Base-by-base conservation (phyloP, 2,797 vertebrate genomes). In the Danio choprae region DNA sequence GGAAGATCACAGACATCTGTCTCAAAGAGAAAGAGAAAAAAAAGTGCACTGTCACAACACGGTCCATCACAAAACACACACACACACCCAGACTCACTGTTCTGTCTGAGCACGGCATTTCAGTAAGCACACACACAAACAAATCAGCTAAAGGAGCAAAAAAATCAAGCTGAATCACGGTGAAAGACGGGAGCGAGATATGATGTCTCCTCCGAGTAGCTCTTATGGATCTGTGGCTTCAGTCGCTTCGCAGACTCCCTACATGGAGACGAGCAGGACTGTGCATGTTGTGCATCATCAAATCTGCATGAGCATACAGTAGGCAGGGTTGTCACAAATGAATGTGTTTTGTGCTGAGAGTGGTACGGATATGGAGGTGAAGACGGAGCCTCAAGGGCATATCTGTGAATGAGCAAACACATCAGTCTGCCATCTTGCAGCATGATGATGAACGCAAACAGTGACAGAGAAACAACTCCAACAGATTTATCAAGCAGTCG, bases 381-480 rank as follows among this genome's bases (percentile, higher is more conserved):
- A 68, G 68, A 83, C 56, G 70, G 75, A 67, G 48, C 77, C 83
- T 82, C 79, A 86, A 83, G 86, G 83, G 81, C 81, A 83, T 68
- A 72, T 67, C 71, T 77, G 75, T 44, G 77, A 83, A 84, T 58
- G 51, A 83, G 79, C 79, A 86, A 86, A 83, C 74, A 78, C 79
- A 84, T 84, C 83, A 81, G 77, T 75, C 86, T 85, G 84, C 82
- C 84, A 87, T 84, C 80, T 84, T 78, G 74, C 53, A 79, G 81
- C 70, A 5, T 22, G 70, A 18, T 81, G 67, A 86, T 84, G 77
- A 86, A 79, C 72, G 77, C 78, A 84, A 83, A 83, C 74, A 55
- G 75, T 60, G 43, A 87, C 77, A 79, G 50, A 79, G 46, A 77
- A 70, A 77, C 68, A 83, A 74, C 74, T 29, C 20, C 18, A 58